Evolutionary conservation across 2,888 invertebrate species (phyloP).

Genomic region (Macaria notata): DNA sequence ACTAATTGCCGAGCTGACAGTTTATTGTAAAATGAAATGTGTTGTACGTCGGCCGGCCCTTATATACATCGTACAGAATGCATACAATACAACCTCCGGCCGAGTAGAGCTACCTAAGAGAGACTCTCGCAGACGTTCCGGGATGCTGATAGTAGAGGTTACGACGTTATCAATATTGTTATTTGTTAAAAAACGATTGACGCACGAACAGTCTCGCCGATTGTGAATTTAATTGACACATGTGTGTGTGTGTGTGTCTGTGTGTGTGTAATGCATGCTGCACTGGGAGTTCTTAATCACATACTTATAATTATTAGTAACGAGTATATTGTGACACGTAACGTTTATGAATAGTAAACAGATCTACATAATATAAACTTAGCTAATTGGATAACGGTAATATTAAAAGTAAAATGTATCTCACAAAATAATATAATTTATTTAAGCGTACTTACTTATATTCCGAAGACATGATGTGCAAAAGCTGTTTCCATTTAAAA

Average conservation of each 20-base stretch:
- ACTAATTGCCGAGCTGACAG: constrained; percentile 46
- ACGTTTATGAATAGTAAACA: not conserved
- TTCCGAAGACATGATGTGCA: no score
- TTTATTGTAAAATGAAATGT: constrained; percentile 54
- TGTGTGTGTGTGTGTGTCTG: constrained; percentile 27
- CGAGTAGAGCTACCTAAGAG: constrained; percentile 55
- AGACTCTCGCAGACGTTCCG: constrained; percentile 76
- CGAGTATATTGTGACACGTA: no score
- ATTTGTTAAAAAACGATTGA: constrained; percentile 77
- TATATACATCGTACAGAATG: constrained; percentile 64
- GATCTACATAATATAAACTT: no score
- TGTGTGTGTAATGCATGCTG: constrained; percentile 17
- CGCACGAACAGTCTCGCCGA: constrained; percentile 72
- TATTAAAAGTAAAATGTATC: no score
- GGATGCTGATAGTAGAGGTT: constrained; percentile 77
- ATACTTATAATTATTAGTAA: not conserved
- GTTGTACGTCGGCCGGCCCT: constrained; percentile 46
- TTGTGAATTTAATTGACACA: constrained; percentile 46
- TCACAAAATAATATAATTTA: no score
- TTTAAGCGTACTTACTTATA: no score
- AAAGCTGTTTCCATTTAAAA: not conserved
- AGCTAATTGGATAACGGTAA: no score
- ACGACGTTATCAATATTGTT: constrained; percentile 66
- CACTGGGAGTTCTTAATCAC: constrained; percentile 7
- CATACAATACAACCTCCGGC: constrained; percentile 49